Conservation (phyloP, 2,113 vertebrate species). For the Brachionichthys hirsutus region DNA sequence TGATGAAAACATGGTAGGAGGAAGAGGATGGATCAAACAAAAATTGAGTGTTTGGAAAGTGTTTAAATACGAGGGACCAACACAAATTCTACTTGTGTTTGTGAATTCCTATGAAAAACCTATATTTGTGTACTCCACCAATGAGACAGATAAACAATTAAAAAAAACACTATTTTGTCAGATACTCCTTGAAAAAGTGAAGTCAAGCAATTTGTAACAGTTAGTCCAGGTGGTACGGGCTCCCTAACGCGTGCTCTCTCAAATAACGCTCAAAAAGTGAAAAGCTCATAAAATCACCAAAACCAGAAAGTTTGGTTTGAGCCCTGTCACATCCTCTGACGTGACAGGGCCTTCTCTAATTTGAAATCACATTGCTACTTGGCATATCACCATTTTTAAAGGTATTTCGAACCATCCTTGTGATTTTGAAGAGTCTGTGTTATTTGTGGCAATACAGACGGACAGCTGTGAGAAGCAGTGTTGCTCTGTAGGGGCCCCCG, state of each 20-base stretch:
- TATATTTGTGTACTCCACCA: too few species aligned
- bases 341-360: background rate
- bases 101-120: too few species aligned
- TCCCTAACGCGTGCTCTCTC: constrained; percentile 69
- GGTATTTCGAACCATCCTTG: constrained; percentile 6
- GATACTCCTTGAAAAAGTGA: constrained; percentile 71
- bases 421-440: background rate
- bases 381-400: background rate
- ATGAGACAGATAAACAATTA: too few species aligned
- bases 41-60: constrained; percentile 21
- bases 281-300: background rate
- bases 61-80: constrained; percentile 17
- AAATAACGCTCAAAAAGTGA: background rate
- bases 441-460: constrained; percentile 17
- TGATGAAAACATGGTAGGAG: constrained; percentile 47
- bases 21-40: constrained; percentile 34
- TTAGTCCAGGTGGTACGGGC: constrained; percentile 73
- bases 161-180: constrained; percentile 22
- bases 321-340: constrained; percentile 2
- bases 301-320: background rate
- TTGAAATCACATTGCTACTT: too few species aligned
- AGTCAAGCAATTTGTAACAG: constrained; percentile 62
- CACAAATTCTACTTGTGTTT: constrained; percentile 11
- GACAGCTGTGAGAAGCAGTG: constrained; percentile 51
- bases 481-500: constrained; percentile 65